Evolutionary conservation across 2,888 invertebrate species (phyloP).

Genomic region (Troides aeacus): DNA sequence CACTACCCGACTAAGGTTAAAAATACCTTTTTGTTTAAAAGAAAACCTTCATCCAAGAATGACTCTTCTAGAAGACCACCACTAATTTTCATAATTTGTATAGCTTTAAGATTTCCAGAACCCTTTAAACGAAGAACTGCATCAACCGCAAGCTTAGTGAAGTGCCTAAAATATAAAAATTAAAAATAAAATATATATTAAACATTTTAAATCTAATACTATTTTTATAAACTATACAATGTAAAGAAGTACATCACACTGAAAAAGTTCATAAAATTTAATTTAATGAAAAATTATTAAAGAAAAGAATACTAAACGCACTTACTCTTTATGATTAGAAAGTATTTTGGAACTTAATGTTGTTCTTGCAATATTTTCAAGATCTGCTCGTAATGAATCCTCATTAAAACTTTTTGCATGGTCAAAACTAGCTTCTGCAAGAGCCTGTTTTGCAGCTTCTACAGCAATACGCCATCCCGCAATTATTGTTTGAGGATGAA

Average conservation of each 20-base stretch:
- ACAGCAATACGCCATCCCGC: slow-evolving; percentile 96
- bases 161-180: slow-evolving; percentile 79
- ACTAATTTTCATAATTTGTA: slow-evolving; percentile 98
- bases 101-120: slow-evolving; percentile 95
- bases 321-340: slow-evolving; percentile 95
- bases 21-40: slow-evolving; percentile 93
- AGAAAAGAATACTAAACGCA: slow-evolving; percentile 26
- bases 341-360: slow-evolving; percentile 99
- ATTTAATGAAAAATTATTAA: background rate
- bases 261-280: too few relatives aligned
- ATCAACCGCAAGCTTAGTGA: slow-evolving; percentile 96
- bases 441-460: slow-evolving; percentile 89
- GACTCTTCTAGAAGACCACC: slow-evolving; percentile 97
- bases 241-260: too few relatives aligned
- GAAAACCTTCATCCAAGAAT: slow-evolving; percentile 96
- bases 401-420: slow-evolving; percentile 86
- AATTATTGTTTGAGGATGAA: slow-evolving; percentile 99
- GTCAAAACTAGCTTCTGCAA: slow-evolving; percentile 88
- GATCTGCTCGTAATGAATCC: slow-evolving; percentile 89
- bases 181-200: background rate
- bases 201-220: too few relatives aligned
- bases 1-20: background rate
- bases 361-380: slow-evolving; percentile 97
- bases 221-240: too few relatives aligned
- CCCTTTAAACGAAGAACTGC: slow-evolving; percentile 97